Base-by-base conservation (phyloP, 2,888 invertebrate species). In the Tillus elongatus region DNA sequence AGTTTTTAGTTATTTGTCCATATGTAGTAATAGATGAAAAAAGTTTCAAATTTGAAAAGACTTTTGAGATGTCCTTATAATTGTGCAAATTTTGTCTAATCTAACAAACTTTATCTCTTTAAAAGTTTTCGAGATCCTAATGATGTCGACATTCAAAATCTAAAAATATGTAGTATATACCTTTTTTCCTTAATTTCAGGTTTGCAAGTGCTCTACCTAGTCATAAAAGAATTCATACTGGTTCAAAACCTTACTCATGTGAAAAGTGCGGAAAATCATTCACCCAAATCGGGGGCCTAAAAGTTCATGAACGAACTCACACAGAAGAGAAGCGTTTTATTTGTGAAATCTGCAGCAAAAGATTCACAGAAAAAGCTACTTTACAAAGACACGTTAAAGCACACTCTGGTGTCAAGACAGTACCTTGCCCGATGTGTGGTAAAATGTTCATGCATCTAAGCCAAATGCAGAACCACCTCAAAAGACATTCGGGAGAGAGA, bases 291-390 rank as follows among this genome's bases (percentile, higher is more conserved):
- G 30, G 30, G 3, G 19, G 14, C 3, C 10, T 39, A 9, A 13
- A 8, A 30, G 35, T 19, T 12, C 39, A 39, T 29, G 15, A 39
- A 19, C n/a, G 16, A 4, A 30, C 15, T 13, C 39, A 39, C 15
- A 30, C 34, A 14, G 16, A 15, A 9, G 35, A 35, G 11, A 39
- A 35, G 26, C 30, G 16, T 6, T 29, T 30, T 9, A 15, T 39
- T 15, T 39, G 39, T 35, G 34, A 34, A 24, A 15, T 30, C 13
- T 39, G 39, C 29, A 26, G 39, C 2, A 35, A 35, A 29, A 19
- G 24, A 19, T 19, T 19, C n/a, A 8, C 33, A 37, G 29, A 29
- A 29, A 6, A 10, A 29, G 29, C 4, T 9, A 29, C 6, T 29
- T 11, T 29, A 6, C 8, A 29, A 9, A 6, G 29, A 9, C 29